These are phyloP conservation scores for Triplophysa tibetana DNA, from an alignment of 2,113 vertebrate species.

Conservation along the genomic window DNA sequence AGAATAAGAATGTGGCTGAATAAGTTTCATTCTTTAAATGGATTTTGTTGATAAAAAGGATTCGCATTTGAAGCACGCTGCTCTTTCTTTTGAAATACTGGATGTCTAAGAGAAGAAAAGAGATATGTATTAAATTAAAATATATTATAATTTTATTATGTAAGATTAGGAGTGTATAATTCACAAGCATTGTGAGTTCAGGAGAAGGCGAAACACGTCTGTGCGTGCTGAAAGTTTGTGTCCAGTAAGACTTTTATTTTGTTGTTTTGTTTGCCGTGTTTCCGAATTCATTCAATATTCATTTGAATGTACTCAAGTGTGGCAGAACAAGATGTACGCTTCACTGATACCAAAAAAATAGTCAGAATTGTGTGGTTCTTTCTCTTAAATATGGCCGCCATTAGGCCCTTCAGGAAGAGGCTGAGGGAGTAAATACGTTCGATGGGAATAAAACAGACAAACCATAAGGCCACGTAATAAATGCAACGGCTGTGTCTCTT, in stretches of 20 bases:
- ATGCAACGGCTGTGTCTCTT: conserved; percentile 13
- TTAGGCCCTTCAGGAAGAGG: conserved; percentile 39
- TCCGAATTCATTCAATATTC: not conserved
- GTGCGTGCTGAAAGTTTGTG: not conserved
- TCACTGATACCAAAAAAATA: not conserved
- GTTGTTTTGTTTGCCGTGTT: not conserved
- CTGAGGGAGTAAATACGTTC: conserved; percentile 28
- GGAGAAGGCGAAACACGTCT: not conserved
- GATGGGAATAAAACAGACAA: conserved; percentile 10
- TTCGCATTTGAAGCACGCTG: not conserved
- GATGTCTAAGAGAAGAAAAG: not conserved
- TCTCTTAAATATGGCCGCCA: not conserved
- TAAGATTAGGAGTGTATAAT: not conserved
- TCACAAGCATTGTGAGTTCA: not conserved
- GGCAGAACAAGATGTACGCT: not conserved
- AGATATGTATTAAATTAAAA: not conserved
- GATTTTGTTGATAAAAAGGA: not conserved
- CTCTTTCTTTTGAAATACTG: not conserved
- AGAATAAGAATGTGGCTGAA: not conserved
- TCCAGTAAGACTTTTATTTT: not conserved
- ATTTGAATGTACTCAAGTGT: not conserved
- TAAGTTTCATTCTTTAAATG: not conserved
- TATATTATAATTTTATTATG: not conserved
- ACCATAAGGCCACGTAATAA: conserved; percentile 33
- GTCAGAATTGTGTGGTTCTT: not conserved